phyloP scores from a whole-genome alignment of 2,113 vertebrate genomes.

The Jacana jacana region DNA sequence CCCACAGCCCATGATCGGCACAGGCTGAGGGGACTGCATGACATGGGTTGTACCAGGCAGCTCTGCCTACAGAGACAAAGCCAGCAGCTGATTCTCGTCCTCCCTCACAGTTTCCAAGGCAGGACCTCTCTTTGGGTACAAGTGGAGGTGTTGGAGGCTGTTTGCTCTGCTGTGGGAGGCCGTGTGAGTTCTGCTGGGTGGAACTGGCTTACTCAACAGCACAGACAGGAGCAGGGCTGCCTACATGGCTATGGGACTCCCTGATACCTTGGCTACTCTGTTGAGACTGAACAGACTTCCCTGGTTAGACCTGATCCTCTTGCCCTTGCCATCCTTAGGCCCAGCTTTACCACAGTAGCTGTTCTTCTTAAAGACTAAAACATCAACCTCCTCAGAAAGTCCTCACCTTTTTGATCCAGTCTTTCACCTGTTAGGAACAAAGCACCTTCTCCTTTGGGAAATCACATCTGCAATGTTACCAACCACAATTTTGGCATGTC shows the following conservation, averaged over 20 bases:
- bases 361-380: not conserved
- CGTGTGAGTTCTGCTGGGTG: not conserved
- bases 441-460: not conserved
- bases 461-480: not conserved
- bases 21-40: not conserved
- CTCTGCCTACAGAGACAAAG: not conserved
- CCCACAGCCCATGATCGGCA: fast-evolving
- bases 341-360: not conserved
- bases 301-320: not conserved
- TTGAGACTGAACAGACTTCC: not conserved
- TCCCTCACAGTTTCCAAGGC: not conserved
- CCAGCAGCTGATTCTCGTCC: not conserved
- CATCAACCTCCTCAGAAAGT: not conserved
- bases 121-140: not conserved
- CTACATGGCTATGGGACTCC: not conserved
- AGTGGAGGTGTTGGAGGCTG: not conserved
- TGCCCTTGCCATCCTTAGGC: not conserved
- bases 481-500: not conserved
- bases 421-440: not conserved
- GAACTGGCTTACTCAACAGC: not conserved
- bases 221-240: not conserved
- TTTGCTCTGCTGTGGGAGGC: not conserved
- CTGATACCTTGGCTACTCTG: not conserved
- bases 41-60: not conserved
- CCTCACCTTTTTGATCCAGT: not conserved